Base-by-base conservation (phyloP, 2,113 vertebrate species). In the Girardinichthys multiradiatus region DNA sequence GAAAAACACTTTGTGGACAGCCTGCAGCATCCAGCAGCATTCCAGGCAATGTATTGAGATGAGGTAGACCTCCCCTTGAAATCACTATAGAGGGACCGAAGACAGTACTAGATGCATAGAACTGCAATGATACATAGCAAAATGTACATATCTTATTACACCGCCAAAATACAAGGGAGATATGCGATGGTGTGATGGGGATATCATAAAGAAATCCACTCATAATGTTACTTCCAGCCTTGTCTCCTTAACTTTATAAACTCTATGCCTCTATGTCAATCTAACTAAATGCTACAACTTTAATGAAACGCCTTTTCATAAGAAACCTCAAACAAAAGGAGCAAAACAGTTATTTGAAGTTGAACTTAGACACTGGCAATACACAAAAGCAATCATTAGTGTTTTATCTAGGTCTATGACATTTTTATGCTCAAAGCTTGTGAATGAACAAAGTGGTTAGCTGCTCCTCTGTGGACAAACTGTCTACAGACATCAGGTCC, bases 361-460 rank as follows among this genome's bases (percentile, higher is more conserved):
- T n/a, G 13, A 4, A 13, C 42, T 51, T 63, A n/a, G 67, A 42
- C 48, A 68, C 10, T 57, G 48, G 26, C 59, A 58, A 57, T 26
- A n/a, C 28, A 77, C 30, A 17, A 64, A 45, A 72, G 17, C 26
- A 54, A 65, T 77, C 24, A 68, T 65, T 17, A 54, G 26, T 21
- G 37, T 59, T 57, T 15, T 3, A 0, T 77, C 57, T 77, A 63
- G 29, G 60, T 70, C 61, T 51, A 11, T 80, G 64, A 82, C 1
- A 45, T 45, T 61, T 65, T 27, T 45, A 45, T 70, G 74, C 70
- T 64, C 60, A 73, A 27, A 80, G 59, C 64, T 84, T 64, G 81
- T 78, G 64, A 79, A 86, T 79, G 86, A 86, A 78, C 76, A 77
- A 7, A 54, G 42, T 64, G 60, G 62, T 28, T 12, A 35, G 69